These are phyloP conservation scores for Rhizoglyphus robini DNA, from an alignment of 1,140 invertebrate species.

Conservation along the genomic window DNA sequence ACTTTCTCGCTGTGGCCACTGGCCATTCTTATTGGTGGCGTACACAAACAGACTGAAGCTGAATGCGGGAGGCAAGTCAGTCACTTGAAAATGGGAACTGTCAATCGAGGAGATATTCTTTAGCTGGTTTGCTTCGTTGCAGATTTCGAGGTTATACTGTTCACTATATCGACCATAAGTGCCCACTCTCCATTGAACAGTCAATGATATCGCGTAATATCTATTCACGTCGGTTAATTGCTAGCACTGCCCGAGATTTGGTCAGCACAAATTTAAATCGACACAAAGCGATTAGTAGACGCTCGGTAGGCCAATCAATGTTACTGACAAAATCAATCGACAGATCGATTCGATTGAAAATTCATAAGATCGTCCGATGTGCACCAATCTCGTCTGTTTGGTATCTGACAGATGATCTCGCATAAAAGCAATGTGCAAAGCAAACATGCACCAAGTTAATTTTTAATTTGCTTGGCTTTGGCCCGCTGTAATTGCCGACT, in stretches of 20 bases:
- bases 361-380: too few species aligned
- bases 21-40: conserved; percentile 11
- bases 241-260: too few species aligned
- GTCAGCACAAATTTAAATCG: too few species aligned
- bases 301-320: too few species aligned
- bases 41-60: conserved; percentile 9
- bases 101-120: neutral
- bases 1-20: neutral
- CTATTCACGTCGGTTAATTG: conserved; percentile 15
- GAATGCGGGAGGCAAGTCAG: neutral
- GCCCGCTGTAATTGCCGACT: too few species aligned
- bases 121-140: neutral
- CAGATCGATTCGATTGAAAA: too few species aligned
- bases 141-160: neutral
- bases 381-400: too few species aligned
- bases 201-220: conserved; percentile 29
- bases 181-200: conserved; percentile 58
- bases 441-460: neutral
- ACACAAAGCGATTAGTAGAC: too few species aligned
- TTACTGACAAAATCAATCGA: too few species aligned
- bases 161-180: conserved; percentile 30
- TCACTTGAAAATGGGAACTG: neutral
- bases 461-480: too few species aligned
- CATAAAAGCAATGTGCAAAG: conserved; percentile 6
- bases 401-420: too few species aligned